Evolutionary conservation across 2,888 invertebrate genomes (phyloP).

Genomic region (Lobophora halterata): DNA sequence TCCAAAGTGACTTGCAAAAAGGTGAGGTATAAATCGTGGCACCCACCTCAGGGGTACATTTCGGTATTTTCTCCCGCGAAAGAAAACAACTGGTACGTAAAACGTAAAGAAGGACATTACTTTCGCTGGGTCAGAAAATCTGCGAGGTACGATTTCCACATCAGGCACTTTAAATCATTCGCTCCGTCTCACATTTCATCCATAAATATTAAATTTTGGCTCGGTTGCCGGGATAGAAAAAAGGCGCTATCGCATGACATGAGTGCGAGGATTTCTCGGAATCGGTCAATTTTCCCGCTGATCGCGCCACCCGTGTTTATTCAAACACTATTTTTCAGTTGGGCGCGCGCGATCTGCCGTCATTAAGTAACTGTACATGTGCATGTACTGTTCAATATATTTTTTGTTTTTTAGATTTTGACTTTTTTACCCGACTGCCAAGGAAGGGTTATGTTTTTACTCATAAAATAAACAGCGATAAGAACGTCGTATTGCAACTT

Average conservation of each 20-base stretch:
- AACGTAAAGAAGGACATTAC: slow-evolving; percentile 75
- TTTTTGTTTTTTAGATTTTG: too few relatives aligned
- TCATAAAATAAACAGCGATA: too few relatives aligned
- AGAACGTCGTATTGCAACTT: too few relatives aligned
- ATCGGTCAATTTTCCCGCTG: slow-evolving; percentile 78
- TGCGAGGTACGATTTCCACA: slow-evolving; percentile 76
- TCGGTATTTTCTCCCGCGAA: slow-evolving; percentile 64
- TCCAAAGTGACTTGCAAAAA: slow-evolving; percentile 62
- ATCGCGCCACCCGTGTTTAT: slow-evolving; percentile 72
- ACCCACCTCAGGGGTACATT: slow-evolving; percentile 66
- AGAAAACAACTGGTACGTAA: slow-evolving; percentile 76
- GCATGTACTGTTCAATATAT: too few relatives aligned
- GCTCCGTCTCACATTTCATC: slow-evolving; percentile 78
- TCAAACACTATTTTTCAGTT: slow-evolving; percentile 76
- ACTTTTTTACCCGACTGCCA: too few relatives aligned
- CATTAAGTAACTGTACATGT: slow-evolving; percentile 46
- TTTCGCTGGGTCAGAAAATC: slow-evolving; percentile 78
- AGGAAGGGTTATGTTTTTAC: too few relatives aligned
- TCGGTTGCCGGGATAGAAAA: slow-evolving; percentile 68
- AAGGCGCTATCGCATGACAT: slow-evolving; percentile 72
- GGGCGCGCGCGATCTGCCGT: slow-evolving; percentile 52
- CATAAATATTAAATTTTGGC: slow-evolving; percentile 79
- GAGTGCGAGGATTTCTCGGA: slow-evolving; percentile 71
- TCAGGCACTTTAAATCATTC: slow-evolving; percentile 79
- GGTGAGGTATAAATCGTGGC: slow-evolving; percentile 69